Base-by-base conservation (phyloP, 1,140 invertebrate genomes). In the Heliothis subflexa region DNA sequence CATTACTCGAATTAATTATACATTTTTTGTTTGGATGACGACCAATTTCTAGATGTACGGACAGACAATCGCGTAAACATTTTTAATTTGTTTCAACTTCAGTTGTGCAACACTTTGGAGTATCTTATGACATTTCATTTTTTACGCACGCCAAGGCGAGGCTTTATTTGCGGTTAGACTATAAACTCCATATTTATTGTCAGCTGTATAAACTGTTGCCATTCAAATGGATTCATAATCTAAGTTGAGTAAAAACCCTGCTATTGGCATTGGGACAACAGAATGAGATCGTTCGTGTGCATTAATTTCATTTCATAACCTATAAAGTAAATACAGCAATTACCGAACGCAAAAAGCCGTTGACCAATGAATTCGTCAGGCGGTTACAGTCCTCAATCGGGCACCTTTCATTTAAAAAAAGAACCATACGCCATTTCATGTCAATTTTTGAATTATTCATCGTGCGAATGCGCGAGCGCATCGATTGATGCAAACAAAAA, bases 401-500 rank as follows among this genome's bases (percentile, higher is more conserved):
- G 92, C 93, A 94, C 93, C 93, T 94, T 94, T 93, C 91, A 91
- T 93, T 94, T 91, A 93, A 93, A 94, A 89, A 94, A 93, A 93
- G 89, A 92, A 91, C 92, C 92, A 94, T 94, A 94, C 93, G 93
- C 93, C 93, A 94, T 94, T 94, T 94, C 93, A 94, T 94, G 93
- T 93, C 93, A 94, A 94, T 94, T 94, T 93, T 93, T 94, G 93
- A 94, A 94, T 94, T 93, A 94, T 94, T 94, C 93, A 94, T 94
- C 82, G 91, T 91, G 90, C 91, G 90, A 94, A 93, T 93, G 91
- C 92, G 90, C 89, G 91, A 90, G 91, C 93, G 93, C 92, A 94
- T 93, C 93, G 92, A 94, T 94, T 94, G 93, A 94, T 93, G 92
- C 93, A 93, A 90, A 90, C 88, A 94, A 94, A 94, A 94, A 94